Conservation (phyloP, 2,888 invertebrate species). For the Pachliopta kotzebuea region DNA sequence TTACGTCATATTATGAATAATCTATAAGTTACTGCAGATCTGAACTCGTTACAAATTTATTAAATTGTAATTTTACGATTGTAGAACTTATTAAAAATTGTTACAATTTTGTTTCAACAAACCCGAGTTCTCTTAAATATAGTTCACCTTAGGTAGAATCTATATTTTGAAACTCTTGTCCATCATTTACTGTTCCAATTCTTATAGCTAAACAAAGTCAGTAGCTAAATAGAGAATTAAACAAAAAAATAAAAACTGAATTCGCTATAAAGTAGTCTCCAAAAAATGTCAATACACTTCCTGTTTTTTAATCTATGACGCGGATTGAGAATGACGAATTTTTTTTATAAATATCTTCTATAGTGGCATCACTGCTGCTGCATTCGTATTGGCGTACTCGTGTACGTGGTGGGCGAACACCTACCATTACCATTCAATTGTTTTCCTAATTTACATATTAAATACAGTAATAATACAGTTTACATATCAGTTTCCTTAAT, state of each 20-base stretch:
- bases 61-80: background rate
- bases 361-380: conserved; percentile 6
- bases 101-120: background rate
- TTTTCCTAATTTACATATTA: conserved; percentile 33
- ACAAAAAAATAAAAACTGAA: background rate
- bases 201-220: too few species aligned
- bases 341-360: conserved; percentile 14
- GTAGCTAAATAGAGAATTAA: too few species aligned
- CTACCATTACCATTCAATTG: conserved; percentile 31
- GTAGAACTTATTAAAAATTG: background rate
- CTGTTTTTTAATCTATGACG: conserved; percentile 17
- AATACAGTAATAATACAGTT: too few species aligned
- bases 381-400: conserved; percentile 18
- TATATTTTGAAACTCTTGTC: too few species aligned
- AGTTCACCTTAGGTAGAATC: background rate
- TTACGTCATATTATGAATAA: background rate
- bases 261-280: background rate
- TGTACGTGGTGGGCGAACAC: conserved; percentile 18
- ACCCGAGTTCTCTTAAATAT: background rate
- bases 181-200: too few species aligned
- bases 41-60: background rate
- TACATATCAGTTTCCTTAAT: conserved; percentile 28
- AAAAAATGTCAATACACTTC: conserved; percentile 7
- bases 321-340: conserved; percentile 19
- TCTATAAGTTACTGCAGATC: background rate